These are phyloP conservation scores for Pseudochirops corinnae DNA, from an alignment of 2,797 vertebrate species.

Conservation along the genomic window DNA sequence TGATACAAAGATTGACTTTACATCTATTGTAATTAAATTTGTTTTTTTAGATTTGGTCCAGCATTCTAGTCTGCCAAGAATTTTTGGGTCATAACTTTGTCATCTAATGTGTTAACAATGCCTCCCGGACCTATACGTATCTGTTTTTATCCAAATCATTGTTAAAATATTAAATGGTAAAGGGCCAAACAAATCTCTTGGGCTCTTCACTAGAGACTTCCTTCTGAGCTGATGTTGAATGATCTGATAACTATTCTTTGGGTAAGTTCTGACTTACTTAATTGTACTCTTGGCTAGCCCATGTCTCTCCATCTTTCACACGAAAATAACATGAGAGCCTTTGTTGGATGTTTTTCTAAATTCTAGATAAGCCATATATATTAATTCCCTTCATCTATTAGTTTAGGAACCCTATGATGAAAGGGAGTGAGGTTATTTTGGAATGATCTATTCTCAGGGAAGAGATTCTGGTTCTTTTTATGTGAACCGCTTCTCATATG, in stretches of 20 bases:
- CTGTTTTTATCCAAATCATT: not conserved
- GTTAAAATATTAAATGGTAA: not conserved
- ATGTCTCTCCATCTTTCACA: not conserved
- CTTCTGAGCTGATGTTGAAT: not conserved
- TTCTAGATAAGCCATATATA: not conserved
- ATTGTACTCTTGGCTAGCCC: not conserved
- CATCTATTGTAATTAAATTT: not conserved
- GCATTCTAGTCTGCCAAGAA: not conserved
- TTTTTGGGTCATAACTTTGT: not conserved
- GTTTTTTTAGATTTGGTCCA: not conserved
- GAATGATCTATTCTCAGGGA: not conserved
- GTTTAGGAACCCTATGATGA: not conserved
- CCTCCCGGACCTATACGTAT: not conserved
- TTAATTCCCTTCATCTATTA: not conserved
- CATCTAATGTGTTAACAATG: not conserved
- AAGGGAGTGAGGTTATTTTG: not conserved
- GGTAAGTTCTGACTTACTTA: not conserved
- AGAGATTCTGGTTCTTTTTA: not conserved
- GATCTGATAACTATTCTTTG: not conserved
- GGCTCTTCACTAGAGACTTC: not conserved
- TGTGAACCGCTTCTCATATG: not conserved
- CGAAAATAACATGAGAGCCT: not conserved
- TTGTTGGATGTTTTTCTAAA: not conserved
- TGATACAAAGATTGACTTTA: not conserved
- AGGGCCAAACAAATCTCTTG: not conserved